Evolutionary conservation across 2,113 vertebrate species (phyloP), one percentile per base, ranked within the genome.

Genomic region (Alethe diademata): DNA sequence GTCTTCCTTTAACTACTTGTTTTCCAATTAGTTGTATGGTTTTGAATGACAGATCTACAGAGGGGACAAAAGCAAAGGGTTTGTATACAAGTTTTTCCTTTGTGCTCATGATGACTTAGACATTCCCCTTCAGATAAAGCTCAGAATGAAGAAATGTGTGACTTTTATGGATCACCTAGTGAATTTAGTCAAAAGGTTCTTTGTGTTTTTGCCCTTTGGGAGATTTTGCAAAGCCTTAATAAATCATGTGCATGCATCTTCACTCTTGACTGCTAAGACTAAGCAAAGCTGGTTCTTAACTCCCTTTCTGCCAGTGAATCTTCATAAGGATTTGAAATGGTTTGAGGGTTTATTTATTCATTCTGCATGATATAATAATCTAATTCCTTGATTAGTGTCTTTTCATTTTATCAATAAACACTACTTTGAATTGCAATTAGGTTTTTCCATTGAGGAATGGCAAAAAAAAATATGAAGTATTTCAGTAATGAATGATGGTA

Each of bases 331-430:
- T 85, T 89, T 91, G 18, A 79, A 86, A 42, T 56, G 14, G 9
- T 66, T 66, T 65, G 47, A 29, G 8, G 2, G 1, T 24, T 74
- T 72, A 18, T 78, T 88, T 86, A 53, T 89, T 87, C 19, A 45
- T 92, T 87, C 25, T 57, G 24, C 4, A 10, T 53, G 11, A 42
- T 67, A 42, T 78, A 60, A 67, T 56, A 0, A 78, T 22, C 45
- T n/a, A 67, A 78, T 85, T 82, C 23, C 15, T 86, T 65, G 28
- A 57, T 78, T 78, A 67, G 11, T 78, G 6, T 33, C 2, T 71
- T 73, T 79, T 88, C 16, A 31, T 92, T 97, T 95, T 92, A 47
- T 82, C 56, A 84, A 33, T 89, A 48, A 81, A 38, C 23, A 35
- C 0, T 53, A 26, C 19, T 74, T 35, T 69, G 65, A 89, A 93